Percentiles rank a stretch among this genome's conserved stretches.
phyloP scores from a whole-genome alignment of 2,797 vertebrate species.

The Betta splendens region DNA sequence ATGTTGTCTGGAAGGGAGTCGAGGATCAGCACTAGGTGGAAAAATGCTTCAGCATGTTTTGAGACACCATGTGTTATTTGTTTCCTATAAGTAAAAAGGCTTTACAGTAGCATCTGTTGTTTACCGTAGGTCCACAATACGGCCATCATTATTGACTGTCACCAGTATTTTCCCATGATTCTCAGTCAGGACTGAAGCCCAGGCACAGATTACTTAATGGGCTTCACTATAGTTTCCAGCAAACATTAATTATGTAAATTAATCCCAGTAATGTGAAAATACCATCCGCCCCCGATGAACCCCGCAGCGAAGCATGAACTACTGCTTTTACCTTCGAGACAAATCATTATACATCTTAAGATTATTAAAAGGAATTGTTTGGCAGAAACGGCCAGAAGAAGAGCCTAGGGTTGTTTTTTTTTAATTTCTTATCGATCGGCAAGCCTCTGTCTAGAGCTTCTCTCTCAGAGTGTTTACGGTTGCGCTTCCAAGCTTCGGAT shows the following conservation, averaged over 20 bases:
- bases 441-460: constrained; percentile 9
- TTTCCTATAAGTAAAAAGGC: constrained; percentile 16
- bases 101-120: constrained; percentile 16
- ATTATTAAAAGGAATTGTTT: constrained; percentile 33
- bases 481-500: constrained; percentile 34
- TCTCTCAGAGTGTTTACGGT: constrained; percentile 55
- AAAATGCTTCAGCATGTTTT: constrained; percentile 25
- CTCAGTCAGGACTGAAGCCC: neutral
- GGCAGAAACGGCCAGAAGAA: constrained; percentile 21
- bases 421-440: constrained; percentile 44
- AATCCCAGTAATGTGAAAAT: constrained; percentile 19
- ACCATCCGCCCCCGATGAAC: constrained; percentile 13
- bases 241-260: constrained; percentile 7
- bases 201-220: neutral
- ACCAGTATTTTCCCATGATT: constrained; percentile 18
- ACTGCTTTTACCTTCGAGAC: neutral
- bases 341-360: constrained; percentile 31
- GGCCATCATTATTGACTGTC: too few species aligned
- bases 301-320: constrained; percentile 7
- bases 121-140: constrained; percentile 3
- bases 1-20: constrained; percentile 32
- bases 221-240: neutral
- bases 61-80: constrained; percentile 20
- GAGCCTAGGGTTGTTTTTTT: constrained; percentile 10
- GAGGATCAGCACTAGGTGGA: constrained; percentile 19